Conservation (phyloP, 2,797 vertebrate species). For the Acestrorhynchus altus region DNA sequence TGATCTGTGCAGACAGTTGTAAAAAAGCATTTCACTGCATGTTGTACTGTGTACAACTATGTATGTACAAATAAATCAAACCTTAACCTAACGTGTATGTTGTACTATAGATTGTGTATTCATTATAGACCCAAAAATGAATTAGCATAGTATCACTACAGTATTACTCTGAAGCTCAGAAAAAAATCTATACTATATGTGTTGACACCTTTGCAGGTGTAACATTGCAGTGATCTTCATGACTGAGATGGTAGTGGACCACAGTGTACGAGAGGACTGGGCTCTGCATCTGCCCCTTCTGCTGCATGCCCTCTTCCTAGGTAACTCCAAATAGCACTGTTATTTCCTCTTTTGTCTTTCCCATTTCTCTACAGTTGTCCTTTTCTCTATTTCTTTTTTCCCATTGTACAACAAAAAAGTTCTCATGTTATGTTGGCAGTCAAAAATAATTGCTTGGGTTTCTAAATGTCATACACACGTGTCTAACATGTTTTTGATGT, state of each 20-base stretch:
- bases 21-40: too few species aligned
- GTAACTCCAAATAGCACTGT: slow-evolving; percentile 26
- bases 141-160: background rate
- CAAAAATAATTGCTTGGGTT: too few species aligned
- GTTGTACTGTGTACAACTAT: too few species aligned
- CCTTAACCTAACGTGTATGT: too few species aligned
- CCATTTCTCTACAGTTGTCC: background rate
- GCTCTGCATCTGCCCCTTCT: slow-evolving; percentile 93
- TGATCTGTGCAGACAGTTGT: too few species aligned
- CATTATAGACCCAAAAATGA: too few species aligned
- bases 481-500: too few species aligned
- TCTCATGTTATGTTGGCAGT: too few species aligned
- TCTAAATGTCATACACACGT: too few species aligned
- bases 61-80: too few species aligned
- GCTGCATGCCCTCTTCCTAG: slow-evolving; percentile 90
- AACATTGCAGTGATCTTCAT: slow-evolving; percentile 99
- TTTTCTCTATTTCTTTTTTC: background rate
- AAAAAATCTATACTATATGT: background rate
- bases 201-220: slow-evolving; percentile 78
- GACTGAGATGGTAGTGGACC: slow-evolving; percentile 99
- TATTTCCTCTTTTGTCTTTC: background rate
- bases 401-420: too few species aligned
- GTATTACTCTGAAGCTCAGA: background rate
- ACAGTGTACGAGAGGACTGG: slow-evolving; percentile 99
- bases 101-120: too few species aligned